Base-by-base conservation (phyloP, 2,888 invertebrate species). In the Fissipunctia ypsillon region DNA sequence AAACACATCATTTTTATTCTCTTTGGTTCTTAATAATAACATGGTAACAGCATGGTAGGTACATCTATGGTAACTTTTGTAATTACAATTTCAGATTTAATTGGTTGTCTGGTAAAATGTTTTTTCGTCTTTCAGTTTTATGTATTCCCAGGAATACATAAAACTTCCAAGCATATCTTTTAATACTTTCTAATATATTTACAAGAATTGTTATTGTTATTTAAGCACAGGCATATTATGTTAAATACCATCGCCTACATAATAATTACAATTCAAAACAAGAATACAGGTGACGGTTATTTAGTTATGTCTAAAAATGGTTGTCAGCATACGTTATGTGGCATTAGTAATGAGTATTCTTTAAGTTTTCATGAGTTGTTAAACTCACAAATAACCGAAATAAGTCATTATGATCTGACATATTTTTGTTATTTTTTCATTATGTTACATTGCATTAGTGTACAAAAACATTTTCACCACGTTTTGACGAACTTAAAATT, bases 1-100 rank as follows among this genome's bases (percentile, higher is more conserved):
- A 86, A 84, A 90, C 84, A 87, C 87, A 87, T 86, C 86, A 50
- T 84, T 86, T 91, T 87, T 90, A 87, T 90, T 91, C 73, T 93
- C 92, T 93, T 93, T 93, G 93, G 93, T 89, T 87, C 89, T 89
- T 92, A 91, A 83, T 85, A 66, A 73, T 83, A 88, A 88, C 77
- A 81, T 80, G 83, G 76, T 81, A n/a, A n/a, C n/a, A n/a, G n/a
- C n/a, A n/a, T n/a, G n/a, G n/a, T n/a, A n/a, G n/a, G 69, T 79
- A 85, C 56, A 69, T 77, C 80, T 76, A 81, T 73, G 85, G 87
- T 88, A 87, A 89, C 87, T 81, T 75, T 76, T 73, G 22, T 22
- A 60, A 45, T 50, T 1, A 72, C 19, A 52, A 31, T 59, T 81
- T 60, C n/a, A 12, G 28, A 31, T 52, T 56, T 14, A 22, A 7